A percentile compares a stretch with the other conserved stretches of the same genome.
Conservation (phyloP, 2,113 vertebrate genomes). For the Rhizomys pruinosus region DNA sequence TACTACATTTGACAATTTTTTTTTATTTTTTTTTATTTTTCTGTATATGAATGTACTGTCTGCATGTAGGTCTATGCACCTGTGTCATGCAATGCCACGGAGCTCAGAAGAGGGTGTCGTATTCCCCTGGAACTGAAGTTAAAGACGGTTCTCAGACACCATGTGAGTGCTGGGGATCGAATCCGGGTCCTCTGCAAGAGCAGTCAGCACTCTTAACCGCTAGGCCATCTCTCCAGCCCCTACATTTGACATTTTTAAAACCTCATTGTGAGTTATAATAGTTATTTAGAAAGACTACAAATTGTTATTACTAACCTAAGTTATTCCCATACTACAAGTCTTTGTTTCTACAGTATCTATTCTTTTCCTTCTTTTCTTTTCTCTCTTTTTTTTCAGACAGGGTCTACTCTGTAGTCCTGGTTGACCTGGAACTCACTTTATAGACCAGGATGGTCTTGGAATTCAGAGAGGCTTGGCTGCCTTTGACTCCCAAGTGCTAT, state of each 20-base stretch:
- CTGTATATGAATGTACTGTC: too few species aligned
- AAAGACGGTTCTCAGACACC: too few species aligned
- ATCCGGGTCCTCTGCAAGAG: too few species aligned
- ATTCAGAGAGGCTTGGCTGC: background rate
- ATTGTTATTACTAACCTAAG: conserved; percentile 10
- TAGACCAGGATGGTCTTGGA: background rate
- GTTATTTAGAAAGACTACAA: background rate
- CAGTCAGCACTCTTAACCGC: too few species aligned
- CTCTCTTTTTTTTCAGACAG: background rate
- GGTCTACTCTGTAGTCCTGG: background rate
- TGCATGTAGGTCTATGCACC: too few species aligned
- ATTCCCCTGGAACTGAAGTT: too few species aligned
- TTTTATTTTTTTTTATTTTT: too few species aligned
- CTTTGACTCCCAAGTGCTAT: background rate
- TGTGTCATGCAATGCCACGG: too few species aligned
- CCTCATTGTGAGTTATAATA: background rate
- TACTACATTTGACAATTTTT: conserved; percentile 8
- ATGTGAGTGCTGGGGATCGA: too few species aligned
- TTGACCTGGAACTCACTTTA: background rate
- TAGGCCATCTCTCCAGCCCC: too few species aligned
- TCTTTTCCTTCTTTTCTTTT: background rate
- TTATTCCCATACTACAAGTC: background rate
- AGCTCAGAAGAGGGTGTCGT: too few species aligned
- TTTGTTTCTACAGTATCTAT: background rate
- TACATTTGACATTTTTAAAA: conserved; percentile 23